Base-by-base conservation (phyloP, 2,888 invertebrate species). In the Ormyrus thymus region DNA sequence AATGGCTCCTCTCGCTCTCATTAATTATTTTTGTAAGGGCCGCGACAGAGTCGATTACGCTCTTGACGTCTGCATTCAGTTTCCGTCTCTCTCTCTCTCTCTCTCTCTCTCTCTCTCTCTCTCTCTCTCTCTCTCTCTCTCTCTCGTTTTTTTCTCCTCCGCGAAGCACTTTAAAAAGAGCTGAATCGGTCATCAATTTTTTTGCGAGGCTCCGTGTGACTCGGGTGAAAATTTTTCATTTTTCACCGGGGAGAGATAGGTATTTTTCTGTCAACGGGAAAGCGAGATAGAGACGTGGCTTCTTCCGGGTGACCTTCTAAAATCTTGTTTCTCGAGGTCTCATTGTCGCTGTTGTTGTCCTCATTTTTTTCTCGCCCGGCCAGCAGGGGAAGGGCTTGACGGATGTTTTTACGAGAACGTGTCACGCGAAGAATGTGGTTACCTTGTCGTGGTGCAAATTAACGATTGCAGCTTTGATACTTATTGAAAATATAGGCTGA, bases 21-120 rank as follows among this genome's bases (percentile, higher is more conserved):
- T 81, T 81, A 81, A 81, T 81, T 81, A 81, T 79, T 79, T 76
- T 79, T 64, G 68, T 69, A 73, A 73, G 73, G 58, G 58, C 62
- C 75, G 56, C 45, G 66, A 62, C 71, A 76, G 72, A 61, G 64
- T 76, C 76, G 76, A 75, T 73, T 68, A 74, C 73, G 58, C 77
- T 71, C 77, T 77, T 71, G 77, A 77, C 77, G 62, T 77, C 64
- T 71, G 77, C 68, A 51, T 65, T 77, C 56, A 68, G 66, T 68
- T 59, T 64, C 46, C 66, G 15, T 29, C 29, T 29, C 29, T 29
- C 29, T 29, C 29, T 3, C 29, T 3, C 29, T 29, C 29, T 29
- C 29, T 29, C 29, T 0, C 29, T 1, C 29, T 29, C 29, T 29
- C 29, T 29, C 29, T 1, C 3, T 29, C 29, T 29, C 29, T 29